Evolutionary conservation across 2,888 invertebrate genomes (phyloP), one percentile per base, ranked within the genome.

Genomic region (Agrochola litura): DNA sequence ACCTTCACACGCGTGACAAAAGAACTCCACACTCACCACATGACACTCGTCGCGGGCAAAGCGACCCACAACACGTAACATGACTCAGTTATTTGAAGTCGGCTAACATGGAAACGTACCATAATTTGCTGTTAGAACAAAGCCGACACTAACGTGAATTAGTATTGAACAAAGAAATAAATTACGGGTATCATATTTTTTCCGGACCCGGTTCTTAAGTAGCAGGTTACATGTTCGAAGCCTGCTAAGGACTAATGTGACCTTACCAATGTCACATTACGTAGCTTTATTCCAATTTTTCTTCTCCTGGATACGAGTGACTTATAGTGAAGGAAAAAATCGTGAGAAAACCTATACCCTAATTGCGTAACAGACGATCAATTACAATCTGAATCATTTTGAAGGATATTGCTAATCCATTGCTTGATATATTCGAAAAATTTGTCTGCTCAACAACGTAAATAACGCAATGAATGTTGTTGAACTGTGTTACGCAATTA

Each of bases 11-110:
- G 30, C 30, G 30, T 30, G 30, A 30, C 30, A 30, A 30, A 30
- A 30, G 30, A 30, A 30, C 30, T 30, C 30, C 30, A 30, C 30
- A 30, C 2, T 30, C 30, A 30, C 30, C 30, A 30, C 30, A 30
- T 30, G 30, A 30, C 30, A 30, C 30, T 30, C 30, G 30, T 30
- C 30, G 30, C 30, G 30, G 30, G 30, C 30, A 30, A 30, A 30
- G 30, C 30, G 30, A 1, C 30, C 30, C 30, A 30, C 81, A 73
- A 74, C 78, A 30, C 58, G 30, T 64, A 25, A 65, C 60, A 80
- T 87, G 89, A 87, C 70, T 87, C 85, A 87, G 43, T 71, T 77
- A 65, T 81, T 67, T 65, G 72, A 71, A 73, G 80, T 70, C 79
- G 43, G 58, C 54, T 77, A 77, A 80, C 74, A 64, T 84, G 82